Evolutionary conservation across 2,888 invertebrate species (phyloP).

Genomic region (Sphaeridia pumilis): DNA sequence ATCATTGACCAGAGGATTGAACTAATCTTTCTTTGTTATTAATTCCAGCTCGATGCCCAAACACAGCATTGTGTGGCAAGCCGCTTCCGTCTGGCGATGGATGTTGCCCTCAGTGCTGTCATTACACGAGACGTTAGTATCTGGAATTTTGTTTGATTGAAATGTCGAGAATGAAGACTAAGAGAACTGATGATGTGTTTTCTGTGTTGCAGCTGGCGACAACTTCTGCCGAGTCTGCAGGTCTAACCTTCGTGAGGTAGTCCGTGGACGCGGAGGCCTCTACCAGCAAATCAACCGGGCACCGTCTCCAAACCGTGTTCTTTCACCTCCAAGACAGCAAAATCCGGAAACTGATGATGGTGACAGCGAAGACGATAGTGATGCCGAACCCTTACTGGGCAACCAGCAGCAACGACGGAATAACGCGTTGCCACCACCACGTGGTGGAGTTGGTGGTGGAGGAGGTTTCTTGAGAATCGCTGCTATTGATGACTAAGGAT

Average conservation of each 20-base stretch:
- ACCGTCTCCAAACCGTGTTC: constrained; percentile 29
- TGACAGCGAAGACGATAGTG: constrained; percentile 19
- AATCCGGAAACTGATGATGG: constrained; percentile 20
- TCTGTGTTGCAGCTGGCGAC: constrained; percentile 23
- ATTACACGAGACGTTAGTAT: constrained; percentile 31
- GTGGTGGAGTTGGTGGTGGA: constrained; percentile 20
- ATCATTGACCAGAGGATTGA: not conserved
- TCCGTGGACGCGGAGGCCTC: constrained; percentile 33
- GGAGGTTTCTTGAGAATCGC: constrained; percentile 33
- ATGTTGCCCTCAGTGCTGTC: constrained; percentile 33
- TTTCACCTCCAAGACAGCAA: constrained; percentile 25
- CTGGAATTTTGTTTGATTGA: not conserved
- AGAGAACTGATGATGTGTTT: not conserved
- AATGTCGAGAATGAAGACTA: too few species aligned
- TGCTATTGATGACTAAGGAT: constrained; percentile 25
- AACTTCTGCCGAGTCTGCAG: constrained; percentile 35
- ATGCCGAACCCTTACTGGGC: constrained; percentile 16
- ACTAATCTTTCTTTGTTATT: not conserved
- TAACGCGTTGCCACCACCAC: not conserved
- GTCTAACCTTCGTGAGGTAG: constrained; percentile 31
- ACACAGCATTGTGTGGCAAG: constrained; percentile 33
- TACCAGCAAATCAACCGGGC: constrained; percentile 33
- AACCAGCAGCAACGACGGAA: not conserved
- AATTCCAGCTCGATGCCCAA: constrained; percentile 34
- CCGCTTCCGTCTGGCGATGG: constrained; percentile 30